Percentiles rank a stretch among this genome's conserved stretches.
Conservation (phyloP, 2,113 vertebrate species). For the Zingel zingel region DNA sequence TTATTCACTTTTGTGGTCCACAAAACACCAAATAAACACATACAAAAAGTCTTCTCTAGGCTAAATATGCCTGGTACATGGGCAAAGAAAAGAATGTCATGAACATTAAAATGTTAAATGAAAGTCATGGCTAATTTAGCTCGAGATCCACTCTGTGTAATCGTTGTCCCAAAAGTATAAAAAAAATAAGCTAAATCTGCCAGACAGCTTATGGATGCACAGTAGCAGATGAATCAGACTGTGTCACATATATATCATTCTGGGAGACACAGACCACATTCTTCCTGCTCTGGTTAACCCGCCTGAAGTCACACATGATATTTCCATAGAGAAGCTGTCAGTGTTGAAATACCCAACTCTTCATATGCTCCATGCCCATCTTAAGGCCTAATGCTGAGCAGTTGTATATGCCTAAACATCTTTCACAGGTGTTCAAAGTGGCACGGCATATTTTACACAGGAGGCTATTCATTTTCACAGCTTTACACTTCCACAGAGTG, state of each 20-base stretch:
- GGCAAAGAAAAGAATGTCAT: constrained; percentile 41
- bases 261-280: constrained; percentile 58
- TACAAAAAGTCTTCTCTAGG: constrained; percentile 26
- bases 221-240: constrained; percentile 72
- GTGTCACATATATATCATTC: constrained; percentile 70
- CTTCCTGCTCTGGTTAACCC: constrained; percentile 61
- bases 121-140: constrained; percentile 74
- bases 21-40: constrained; percentile 56
- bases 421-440: constrained; percentile 64
- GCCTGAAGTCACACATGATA: constrained; percentile 58
- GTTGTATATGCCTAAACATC: constrained; percentile 52
- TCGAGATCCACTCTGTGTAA: constrained; percentile 64
- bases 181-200: constrained; percentile 50
- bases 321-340: constrained; percentile 70
- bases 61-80: constrained; percentile 22
- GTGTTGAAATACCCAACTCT: constrained; percentile 54
- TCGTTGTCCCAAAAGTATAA: constrained; percentile 60
- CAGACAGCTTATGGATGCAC: constrained; percentile 74
- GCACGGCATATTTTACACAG: constrained; percentile 29
- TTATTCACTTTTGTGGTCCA: constrained; percentile 50
- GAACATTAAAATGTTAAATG: constrained; percentile 26
- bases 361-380: constrained; percentile 41
- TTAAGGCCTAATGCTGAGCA: constrained; percentile 13
- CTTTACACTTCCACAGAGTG: constrained; percentile 25
- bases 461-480: constrained; percentile 40